Base-by-base conservation (phyloP, 2,888 invertebrate species). In the Uropetala carovei region DNA sequence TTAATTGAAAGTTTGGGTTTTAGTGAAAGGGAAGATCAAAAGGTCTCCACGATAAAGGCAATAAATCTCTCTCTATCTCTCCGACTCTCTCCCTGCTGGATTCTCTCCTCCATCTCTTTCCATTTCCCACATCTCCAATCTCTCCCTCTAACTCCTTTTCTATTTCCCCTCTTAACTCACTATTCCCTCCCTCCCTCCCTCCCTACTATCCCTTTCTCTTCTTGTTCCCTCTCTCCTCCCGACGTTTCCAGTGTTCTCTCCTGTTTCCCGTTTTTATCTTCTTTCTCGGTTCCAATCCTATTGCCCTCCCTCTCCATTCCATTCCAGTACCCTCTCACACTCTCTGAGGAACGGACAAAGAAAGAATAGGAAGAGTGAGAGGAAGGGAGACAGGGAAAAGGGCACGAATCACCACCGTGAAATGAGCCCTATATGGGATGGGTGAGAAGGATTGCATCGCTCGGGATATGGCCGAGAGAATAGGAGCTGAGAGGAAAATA, bases 1-100 rank as follows among this genome's bases (percentile, higher is more conserved):
- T 75, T 75, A 75, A 75, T 75, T 75, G n/a, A 75, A 75, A 75
- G 75, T 75, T 75, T 75, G 75, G 75, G 75, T 75, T 75, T 27
- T 22, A 75, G 75, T 75, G 75, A 75, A 75, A 75, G 75, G 75
- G 75, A 75, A 22, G 75, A 75, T 75, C 75, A 75, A 75, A 75
- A 75, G 75, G 75, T 75, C 75, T 75, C 75, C 27, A 27, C 22
- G 75, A 75, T 75, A 75, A 43, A 75, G 27, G 75, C 75, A 75
- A 75, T 75, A 75, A 75, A 75, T 75, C 75, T 75, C 75, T 27
- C 13, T 27, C 27, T 75, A 7, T 27, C 75, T 27, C 22, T n/a
- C 75, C n/a, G 22, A 75, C 75, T 75, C 60, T 16, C 64, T 64
- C 14, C n/a, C 68, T 68, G 18, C 22, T n/a, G 68, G 18, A n/a